Evolutionary conservation across 2,797 vertebrate genomes (phyloP).

Genomic region (Sebastes hubbsi): DNA sequence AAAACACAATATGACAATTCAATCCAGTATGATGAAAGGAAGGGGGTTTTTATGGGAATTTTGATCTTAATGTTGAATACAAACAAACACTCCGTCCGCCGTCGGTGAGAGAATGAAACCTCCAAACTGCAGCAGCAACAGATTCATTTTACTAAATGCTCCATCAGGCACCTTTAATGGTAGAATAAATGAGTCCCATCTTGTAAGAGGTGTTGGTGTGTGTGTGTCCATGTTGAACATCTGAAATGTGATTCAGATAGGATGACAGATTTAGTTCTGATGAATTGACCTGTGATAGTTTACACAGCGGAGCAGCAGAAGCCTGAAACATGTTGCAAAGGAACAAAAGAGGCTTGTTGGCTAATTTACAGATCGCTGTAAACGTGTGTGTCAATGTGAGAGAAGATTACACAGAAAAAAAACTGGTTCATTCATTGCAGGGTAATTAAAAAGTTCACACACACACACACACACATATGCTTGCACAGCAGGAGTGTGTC

Average conservation of each 20-base stretch:
- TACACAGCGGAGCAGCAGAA: not conserved
- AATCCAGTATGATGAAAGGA: not conserved
- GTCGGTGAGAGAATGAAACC: not conserved
- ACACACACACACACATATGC: not conserved
- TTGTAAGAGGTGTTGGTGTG: not conserved
- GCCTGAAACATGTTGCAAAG: not conserved
- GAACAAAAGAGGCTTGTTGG: not conserved
- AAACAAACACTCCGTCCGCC: not conserved
- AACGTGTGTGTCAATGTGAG: not conserved
- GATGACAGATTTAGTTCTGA: not conserved
- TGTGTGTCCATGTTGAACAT: not conserved
- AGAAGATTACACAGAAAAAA: not conserved
- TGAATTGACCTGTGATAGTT: not conserved
- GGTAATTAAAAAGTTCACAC: constrained; percentile 25
- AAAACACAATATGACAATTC: not conserved
- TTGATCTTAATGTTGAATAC: not conserved
- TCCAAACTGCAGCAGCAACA: not conserved
- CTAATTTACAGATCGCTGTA: constrained; percentile 1
- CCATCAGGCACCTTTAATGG: not conserved
- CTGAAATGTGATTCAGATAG: not conserved
- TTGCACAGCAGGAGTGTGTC: constrained; percentile 49
- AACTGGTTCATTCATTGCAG: constrained; percentile 18
- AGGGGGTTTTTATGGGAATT: not conserved
- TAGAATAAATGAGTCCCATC: not conserved
- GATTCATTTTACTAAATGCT: not conserved